A percentile compares a stretch with the other conserved stretches of the same genome.
phyloP scores from a whole-genome alignment of 2,888 invertebrate genomes.

The Exocentrus adspersus region DNA sequence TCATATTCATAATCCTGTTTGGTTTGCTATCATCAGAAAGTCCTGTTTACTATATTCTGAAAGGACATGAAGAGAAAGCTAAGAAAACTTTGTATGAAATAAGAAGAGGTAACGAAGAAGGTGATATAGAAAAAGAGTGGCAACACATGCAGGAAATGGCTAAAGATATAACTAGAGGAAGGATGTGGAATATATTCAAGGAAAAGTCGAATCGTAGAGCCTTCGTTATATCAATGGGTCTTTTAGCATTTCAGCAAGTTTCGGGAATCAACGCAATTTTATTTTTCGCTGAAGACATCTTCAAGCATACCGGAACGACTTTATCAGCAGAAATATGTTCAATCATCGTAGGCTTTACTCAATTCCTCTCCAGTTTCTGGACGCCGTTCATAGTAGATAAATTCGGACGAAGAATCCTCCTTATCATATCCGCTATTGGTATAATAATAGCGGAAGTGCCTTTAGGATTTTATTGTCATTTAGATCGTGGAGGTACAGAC shows the following conservation, averaged over 20 bases:
- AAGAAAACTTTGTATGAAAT: constrained; percentile 72
- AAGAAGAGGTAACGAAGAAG: constrained; percentile 64
- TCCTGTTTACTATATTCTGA: constrained; percentile 75
- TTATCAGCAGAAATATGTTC: constrained; percentile 71
- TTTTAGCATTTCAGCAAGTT: constrained; percentile 85
- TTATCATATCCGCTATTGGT: constrained; percentile 76
- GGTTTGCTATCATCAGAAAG: constrained; percentile 84
- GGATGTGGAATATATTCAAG: constrained; percentile 57
- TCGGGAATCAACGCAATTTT: constrained; percentile 84
- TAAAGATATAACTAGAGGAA: constrained; percentile 16
- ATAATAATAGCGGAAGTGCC: constrained; percentile 65
- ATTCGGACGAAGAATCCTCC: constrained; percentile 77
- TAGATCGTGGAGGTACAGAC: constrained; percentile 62
- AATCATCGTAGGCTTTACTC: constrained; percentile 80
- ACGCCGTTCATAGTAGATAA: constrained; percentile 82
- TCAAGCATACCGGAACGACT: constrained; percentile 71
- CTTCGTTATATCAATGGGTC: constrained; percentile 74
- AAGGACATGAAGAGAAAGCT: constrained; percentile 72
- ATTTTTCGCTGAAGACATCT: constrained; percentile 80
- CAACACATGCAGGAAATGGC: constrained; percentile 22
- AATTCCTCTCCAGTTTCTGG: constrained; percentile 77
- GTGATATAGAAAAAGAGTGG: constrained; percentile 29
- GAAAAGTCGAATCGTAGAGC: constrained; percentile 79
- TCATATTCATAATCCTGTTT: constrained; percentile 66
- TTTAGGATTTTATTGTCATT: constrained; percentile 63